Base-by-base conservation (phyloP, 2,113 vertebrate species). In the Apteryx owenii region DNA sequence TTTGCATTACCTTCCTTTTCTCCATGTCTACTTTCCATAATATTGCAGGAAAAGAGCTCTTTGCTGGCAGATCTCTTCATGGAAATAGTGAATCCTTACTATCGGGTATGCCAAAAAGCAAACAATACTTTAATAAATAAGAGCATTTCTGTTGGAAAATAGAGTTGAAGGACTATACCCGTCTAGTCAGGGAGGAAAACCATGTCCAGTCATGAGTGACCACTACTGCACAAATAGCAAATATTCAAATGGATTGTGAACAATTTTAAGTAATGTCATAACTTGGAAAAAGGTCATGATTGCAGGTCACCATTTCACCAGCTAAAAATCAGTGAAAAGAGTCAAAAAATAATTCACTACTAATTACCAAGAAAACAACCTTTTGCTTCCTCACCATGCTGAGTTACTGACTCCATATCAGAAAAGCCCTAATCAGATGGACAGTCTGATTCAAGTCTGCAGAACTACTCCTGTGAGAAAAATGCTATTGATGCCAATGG, bases 81-180 rank as follows among this genome's bases (percentile, higher is more conserved):
- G 71, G 88, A 96, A 96, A 94, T 20, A 73, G 76, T 62, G 62
- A 90, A 53, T 78, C 82, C 77, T 81, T 22, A 16, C 62, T 50
- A 56, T 0, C 53, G 22, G 69, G 23, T 22, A 90, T 46, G 50
- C 50, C 92, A 93, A 83, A 90, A 91, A 90, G 40, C 75, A 93
- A 96, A 93, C 58, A 93, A 82, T 86, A 50, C 50, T 90, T 89
- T 83, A 85, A 62, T 31, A 86, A 95, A 92, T 50, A 87, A 56
- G 46, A 60, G 81, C 76, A 72, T 58, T 90, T 11, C 21, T 40
- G 16, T 1, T 83, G 71, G 79, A 96, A 94, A 89, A 38, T 0
- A 28, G 29, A 79, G 36, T 4, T 58, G 33, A 93, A 94, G 56
- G n/a, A 68, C 62, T 65, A 72, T 7, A 29, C 20, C 90, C 16